Base-by-base conservation (phyloP, 2,113 vertebrate genomes). In the Chionomys nivalis region DNA sequence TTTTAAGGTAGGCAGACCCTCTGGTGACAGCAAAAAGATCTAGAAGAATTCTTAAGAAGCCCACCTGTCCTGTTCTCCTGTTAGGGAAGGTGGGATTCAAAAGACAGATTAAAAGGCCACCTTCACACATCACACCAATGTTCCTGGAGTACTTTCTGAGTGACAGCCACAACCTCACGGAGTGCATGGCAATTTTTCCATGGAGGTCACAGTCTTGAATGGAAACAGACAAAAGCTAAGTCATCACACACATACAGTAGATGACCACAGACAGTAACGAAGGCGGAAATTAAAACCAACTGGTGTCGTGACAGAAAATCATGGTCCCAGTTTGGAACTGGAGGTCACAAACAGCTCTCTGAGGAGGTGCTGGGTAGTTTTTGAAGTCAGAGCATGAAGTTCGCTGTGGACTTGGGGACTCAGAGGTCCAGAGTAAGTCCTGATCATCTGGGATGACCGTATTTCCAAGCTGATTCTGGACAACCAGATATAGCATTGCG, bases 1-100 rank as follows among this genome's bases (percentile, higher is more conserved):
- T 83, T 78, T 70, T 82, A 76, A 94, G 42, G 81, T 88, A 88
- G 14, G 81, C 55, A 96, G 73, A 39, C 33, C 52, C 83, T 83
- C 65, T 65, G 66, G 5, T n/a, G 10, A 85, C 39, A 88, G 36
- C 82, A 92, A 63, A 13, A 81, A 89, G 70, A 44, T 65, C 77
- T 21, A 28, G 61, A 82, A 72, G 44, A 61, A 36, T 68, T 36
- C 42, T 49, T 23, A 11, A 86, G 83, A 13, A 47, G 42, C 88
- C 47, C 68, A 63, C 39, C 16, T 73, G 58, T 70, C 70, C 28
- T 44, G 2, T 44, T 76, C 42, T 65, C 33, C 55, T 58, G 42
- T 78, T 77, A 78, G 79, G 26, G 81, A 65, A 63, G 26, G 39
- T 65, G 26, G 61, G 8, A 13, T 14, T 39, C 52, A 58, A 24